phyloP scores from a whole-genome alignment of 2,113 vertebrate species.

The Columbina picui region DNA sequence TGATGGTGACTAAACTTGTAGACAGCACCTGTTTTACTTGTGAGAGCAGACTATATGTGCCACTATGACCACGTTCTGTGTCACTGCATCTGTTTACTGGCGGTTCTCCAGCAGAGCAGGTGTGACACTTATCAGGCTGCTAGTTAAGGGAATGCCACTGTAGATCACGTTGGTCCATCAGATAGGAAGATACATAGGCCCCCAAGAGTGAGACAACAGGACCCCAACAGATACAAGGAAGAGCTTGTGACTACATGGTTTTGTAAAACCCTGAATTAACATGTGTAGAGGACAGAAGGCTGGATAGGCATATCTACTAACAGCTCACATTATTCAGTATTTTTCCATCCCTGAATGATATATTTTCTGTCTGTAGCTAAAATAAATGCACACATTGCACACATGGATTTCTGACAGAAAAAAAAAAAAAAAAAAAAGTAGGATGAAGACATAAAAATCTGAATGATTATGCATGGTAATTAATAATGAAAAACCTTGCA shows the following conservation, averaged over 20 bases:
- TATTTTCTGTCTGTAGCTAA: neutral
- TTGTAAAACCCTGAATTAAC: neutral
- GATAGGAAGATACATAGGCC: neutral
- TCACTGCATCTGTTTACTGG: neutral
- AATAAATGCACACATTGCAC: neutral
- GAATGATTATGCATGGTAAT: neutral
- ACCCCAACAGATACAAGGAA: neutral
- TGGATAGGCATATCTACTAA: neutral
- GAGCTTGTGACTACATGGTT: neutral
- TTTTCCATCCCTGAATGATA: neutral
- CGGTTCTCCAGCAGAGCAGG: constrained; percentile 27
- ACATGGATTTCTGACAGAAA: neutral
- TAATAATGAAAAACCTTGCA: neutral
- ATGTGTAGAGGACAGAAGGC: neutral
- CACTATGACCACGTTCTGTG: neutral
- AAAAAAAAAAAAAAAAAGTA: neutral
- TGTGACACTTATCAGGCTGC: neutral
- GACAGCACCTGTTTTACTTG: neutral
- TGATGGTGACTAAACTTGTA: neutral
- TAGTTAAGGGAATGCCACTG: neutral
- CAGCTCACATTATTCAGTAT: neutral
- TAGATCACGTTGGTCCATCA: neutral
- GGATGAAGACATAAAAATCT: neutral
- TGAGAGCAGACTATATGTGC: neutral
- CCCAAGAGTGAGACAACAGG: neutral